A percentile compares a stretch with the other conserved stretches of the same genome.
These are phyloP conservation scores for Microplitis demolitor DNA, from an alignment of 1,140 invertebrate species.

Conservation along the genomic window DNA sequence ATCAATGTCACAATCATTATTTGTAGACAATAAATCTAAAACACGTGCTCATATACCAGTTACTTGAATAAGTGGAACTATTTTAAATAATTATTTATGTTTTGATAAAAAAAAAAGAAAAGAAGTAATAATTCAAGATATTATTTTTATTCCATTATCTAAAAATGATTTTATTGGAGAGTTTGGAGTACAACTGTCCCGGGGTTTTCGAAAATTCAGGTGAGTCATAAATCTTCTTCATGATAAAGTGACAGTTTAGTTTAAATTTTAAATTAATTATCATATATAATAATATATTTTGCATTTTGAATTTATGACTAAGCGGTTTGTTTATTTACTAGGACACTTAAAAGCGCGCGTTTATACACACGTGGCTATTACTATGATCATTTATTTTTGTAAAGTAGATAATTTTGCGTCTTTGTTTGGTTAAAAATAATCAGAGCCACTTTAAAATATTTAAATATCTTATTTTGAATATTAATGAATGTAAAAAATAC, in stretches of 20 bases:
- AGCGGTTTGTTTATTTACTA: not conserved
- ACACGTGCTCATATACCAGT: not conserved
- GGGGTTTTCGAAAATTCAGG: not conserved
- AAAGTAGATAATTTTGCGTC: not conserved
- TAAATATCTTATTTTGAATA: too few species aligned
- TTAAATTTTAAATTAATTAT: not conserved
- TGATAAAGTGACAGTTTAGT: not conserved
- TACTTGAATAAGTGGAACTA: too few species aligned
- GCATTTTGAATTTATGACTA: too few species aligned
- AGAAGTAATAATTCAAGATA: not conserved
- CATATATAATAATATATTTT: not conserved
- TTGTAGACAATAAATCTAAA: not conserved
- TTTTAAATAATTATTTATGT: not conserved
- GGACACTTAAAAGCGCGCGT: not conserved
- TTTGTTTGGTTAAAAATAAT: too few species aligned
- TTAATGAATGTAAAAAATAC: too few species aligned
- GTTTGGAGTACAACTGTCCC: not conserved
- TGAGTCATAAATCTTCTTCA: not conserved
- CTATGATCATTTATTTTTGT: not conserved
- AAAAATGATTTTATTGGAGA: slow-evolving; percentile 3
- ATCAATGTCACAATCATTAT: not conserved
- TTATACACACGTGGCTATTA: not conserved
- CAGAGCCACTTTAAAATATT: too few species aligned
- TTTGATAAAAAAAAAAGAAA: not conserved
- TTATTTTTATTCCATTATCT: not conserved